phyloP scores from a whole-genome alignment of 1,140 invertebrate species.

The Nasonia longicornis region DNA sequence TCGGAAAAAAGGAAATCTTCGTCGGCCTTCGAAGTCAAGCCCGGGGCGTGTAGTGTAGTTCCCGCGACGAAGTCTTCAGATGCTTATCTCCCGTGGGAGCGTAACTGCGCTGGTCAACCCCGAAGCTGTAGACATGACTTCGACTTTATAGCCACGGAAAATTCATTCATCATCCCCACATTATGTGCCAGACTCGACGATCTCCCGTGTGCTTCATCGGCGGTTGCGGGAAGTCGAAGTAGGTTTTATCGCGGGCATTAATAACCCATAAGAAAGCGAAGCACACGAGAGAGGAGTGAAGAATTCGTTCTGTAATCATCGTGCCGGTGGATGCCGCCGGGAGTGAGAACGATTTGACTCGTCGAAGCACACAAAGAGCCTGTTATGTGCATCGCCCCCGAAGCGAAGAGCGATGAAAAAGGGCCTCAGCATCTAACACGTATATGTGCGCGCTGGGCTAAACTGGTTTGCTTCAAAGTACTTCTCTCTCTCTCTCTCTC shows the following conservation, averaged over 20 bases:
- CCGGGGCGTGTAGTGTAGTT: neutral
- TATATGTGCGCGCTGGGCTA: neutral
- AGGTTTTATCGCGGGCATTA: slow-evolving; percentile 6
- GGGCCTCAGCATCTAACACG: neutral
- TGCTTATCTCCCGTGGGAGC: slow-evolving; percentile 21
- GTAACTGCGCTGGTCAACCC: neutral
- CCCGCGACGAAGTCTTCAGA: neutral
- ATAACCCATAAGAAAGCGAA: neutral
- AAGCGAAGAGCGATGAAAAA: neutral
- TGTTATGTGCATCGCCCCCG: slow-evolving; percentile 3
- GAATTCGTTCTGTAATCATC: slow-evolving; percentile 18
- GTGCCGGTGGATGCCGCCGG: neutral
- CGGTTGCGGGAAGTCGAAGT: neutral
- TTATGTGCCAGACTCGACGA: neutral
- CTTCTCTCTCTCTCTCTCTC: neutral
- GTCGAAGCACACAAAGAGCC: neutral
- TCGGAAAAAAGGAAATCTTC: neutral
- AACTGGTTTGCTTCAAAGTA: slow-evolving; percentile 28
- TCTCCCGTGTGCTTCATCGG: neutral
- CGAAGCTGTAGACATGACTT: neutral
- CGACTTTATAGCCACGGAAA: slow-evolving; percentile 14
- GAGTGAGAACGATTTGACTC: neutral
- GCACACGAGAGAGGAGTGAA: neutral
- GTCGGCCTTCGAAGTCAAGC: neutral
- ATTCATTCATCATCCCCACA: slow-evolving; percentile 8